Evolutionary conservation across 2,888 invertebrate genomes (phyloP).

Genomic region (Fissipunctia ypsillon): DNA sequence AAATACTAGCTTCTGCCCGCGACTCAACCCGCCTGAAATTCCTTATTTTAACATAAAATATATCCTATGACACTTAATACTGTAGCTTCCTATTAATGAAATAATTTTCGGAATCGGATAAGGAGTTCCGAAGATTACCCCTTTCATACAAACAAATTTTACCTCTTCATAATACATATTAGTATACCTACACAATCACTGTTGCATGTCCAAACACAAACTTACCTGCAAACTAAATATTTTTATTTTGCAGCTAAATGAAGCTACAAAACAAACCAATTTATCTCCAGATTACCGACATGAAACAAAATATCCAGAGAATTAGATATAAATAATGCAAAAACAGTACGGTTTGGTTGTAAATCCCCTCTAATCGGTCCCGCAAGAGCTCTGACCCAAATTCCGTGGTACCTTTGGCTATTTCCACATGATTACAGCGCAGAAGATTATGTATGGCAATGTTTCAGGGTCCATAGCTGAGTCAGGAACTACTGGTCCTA

Average conservation of each 20-base stretch:
- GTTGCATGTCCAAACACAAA: background rate
- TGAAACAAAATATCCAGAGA: slow-evolving; percentile 54
- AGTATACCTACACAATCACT: no score
- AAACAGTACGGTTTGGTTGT: slow-evolving; percentile 69
- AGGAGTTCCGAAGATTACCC: no score
- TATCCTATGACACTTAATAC: no score
- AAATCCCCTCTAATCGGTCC: slow-evolving; percentile 71
- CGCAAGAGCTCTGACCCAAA: slow-evolving; percentile 69
- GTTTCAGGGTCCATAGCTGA: slow-evolving; percentile 73
- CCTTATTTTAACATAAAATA: no score
- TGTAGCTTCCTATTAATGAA: no score
- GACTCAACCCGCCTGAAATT: no score
- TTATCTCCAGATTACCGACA: slow-evolving; percentile 42
- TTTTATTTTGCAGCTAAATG: slow-evolving; percentile 13
- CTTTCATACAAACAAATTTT: no score
- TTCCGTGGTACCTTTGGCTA: slow-evolving; percentile 66
- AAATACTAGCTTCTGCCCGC: no score
- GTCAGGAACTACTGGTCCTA: slow-evolving; percentile 80
- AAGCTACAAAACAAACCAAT: slow-evolving; percentile 35
- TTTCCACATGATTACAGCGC: slow-evolving; percentile 67
- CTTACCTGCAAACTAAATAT: background rate
- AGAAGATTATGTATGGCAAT: slow-evolving; percentile 64
- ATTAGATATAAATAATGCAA: slow-evolving; percentile 68
- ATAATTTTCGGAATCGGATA: no score
- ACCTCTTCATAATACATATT: no score